These are phyloP conservation scores for Gobionotothen gibberifrons DNA, from an alignment of 2,797 vertebrate genomes.

Conservation along the genomic window DNA sequence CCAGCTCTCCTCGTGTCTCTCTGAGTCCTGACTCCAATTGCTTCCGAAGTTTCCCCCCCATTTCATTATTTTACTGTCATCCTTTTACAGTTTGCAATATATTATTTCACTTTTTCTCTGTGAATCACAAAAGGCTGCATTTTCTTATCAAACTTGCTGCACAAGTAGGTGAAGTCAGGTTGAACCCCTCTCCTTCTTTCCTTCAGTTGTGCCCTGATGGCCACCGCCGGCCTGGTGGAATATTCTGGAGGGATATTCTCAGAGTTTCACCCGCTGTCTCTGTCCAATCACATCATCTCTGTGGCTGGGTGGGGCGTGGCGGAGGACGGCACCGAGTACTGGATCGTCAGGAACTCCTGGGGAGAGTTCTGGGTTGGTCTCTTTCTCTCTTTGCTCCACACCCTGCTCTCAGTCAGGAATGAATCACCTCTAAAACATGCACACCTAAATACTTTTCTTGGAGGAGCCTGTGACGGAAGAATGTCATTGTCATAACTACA, in stretches of 20 bases:
- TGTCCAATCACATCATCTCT: slow-evolving; percentile 92
- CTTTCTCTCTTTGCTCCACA: background rate
- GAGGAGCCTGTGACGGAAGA: too few relatives aligned
- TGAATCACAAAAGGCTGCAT: too few relatives aligned
- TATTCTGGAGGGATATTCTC: slow-evolving; percentile 91
- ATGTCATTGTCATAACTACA: too few relatives aligned
- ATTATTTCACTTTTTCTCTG: too few relatives aligned
- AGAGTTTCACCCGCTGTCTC: slow-evolving; percentile 81
- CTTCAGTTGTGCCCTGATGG: slow-evolving; percentile 95
- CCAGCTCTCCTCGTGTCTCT: too few relatives aligned
- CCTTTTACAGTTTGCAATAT: too few relatives aligned
- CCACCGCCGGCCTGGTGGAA: slow-evolving; percentile 86
- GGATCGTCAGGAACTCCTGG: slow-evolving; percentile 98
- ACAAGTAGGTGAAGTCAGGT: too few relatives aligned
- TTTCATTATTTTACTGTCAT: too few relatives aligned
- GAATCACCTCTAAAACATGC: background rate
- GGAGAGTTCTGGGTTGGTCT: slow-evolving; percentile 94
- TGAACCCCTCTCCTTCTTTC: background rate
- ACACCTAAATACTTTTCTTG: background rate
- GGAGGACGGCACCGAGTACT: slow-evolving; percentile 86
- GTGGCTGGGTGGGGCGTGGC: slow-evolving; percentile 93
- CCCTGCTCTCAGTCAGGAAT: background rate
- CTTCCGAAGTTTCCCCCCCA: too few relatives aligned
- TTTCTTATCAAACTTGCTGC: too few relatives aligned
- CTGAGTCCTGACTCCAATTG: too few relatives aligned